Conservation (phyloP, 2,797 vertebrate species). For the Morelia viridis region DNA sequence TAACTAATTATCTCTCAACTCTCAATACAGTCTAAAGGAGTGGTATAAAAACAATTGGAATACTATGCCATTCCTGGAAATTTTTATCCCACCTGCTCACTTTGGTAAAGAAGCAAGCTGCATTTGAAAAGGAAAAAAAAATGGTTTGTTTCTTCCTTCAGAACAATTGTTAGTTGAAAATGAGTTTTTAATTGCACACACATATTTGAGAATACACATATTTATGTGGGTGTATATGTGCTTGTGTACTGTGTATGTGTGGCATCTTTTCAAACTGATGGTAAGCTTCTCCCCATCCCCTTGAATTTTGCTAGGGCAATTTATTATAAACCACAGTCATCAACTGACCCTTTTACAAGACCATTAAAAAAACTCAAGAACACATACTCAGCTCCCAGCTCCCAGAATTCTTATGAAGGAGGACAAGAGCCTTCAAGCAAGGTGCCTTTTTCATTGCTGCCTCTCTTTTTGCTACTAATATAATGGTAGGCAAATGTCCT, state of each 20-base stretch:
- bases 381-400: not conserved
- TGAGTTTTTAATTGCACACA: not conserved
- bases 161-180: not conserved
- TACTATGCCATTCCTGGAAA: not conserved
- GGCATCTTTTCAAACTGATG: not conserved
- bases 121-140: constrained; percentile 20
- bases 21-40: not conserved
- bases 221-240: not conserved
- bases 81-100: not conserved
- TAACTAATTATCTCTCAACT: not conserved
- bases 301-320: not conserved
- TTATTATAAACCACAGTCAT: not conserved
- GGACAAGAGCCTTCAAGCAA: not conserved
- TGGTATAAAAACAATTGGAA: not conserved
- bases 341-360: not conserved
- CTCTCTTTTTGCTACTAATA: not conserved
- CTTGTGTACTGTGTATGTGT: not conserved
- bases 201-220: not conserved
- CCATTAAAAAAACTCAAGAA: not conserved
- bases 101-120: not conserved
- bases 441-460: not conserved
- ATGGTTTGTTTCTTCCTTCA: not conserved
- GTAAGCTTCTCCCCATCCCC: not conserved
- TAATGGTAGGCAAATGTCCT: not conserved
- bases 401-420: not conserved